Evolutionary conservation across 2,113 vertebrate species (phyloP), one percentile per base, ranked within the genome.

Genomic region (Trinectes maculatus): DNA sequence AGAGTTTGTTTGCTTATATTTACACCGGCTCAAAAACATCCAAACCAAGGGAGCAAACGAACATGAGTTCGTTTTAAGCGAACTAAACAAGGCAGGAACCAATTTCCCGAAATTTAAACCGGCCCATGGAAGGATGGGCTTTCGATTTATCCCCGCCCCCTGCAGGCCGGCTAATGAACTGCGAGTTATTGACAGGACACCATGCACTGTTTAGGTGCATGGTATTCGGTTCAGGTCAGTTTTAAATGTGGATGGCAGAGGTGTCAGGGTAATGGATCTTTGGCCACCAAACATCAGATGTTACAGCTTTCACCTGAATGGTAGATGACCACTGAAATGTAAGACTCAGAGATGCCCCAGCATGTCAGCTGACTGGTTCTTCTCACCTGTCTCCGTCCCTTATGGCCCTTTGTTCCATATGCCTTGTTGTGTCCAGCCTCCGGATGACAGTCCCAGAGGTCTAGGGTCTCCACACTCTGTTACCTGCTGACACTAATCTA

Each of bases 401-500:
- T n/a, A n/a, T n/a, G n/a, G n/a, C n/a, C n/a, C n/a, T n/a, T n/a
- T n/a, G n/a, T n/a, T n/a, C n/a, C n/a, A n/a, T n/a, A n/a, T 60
- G 19, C 36, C 58, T 36, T 7, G 15, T 69, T 16, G 8, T 42
- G 19, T 42, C 34, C 51, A 28, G 19, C 39, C 29, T 60, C n/a
- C n/a, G n/a, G 69, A 59, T 57, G 58, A 46, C 43, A 29, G 44
- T 67, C 44, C 22, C 28, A 57, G 42, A 73, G 79, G 22, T 62
- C 63, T 31, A 26, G 37, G 46, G 68, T 60, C 55, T 67, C 47
- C 51, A 59, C 78, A 70, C 67, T 79, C 42, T 54, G 59, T 82
- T 80, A 73, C 66, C 65, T 83, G 70, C 80, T 85, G 85, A 87
- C 64, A 78, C 73, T 74, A 80, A 90, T 85, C 71, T 63, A 71